Percentiles rank a stretch among this genome's conserved stretches.
Conservation (phyloP, 2,797 vertebrate species). For the Tarsius wallacei region DNA sequence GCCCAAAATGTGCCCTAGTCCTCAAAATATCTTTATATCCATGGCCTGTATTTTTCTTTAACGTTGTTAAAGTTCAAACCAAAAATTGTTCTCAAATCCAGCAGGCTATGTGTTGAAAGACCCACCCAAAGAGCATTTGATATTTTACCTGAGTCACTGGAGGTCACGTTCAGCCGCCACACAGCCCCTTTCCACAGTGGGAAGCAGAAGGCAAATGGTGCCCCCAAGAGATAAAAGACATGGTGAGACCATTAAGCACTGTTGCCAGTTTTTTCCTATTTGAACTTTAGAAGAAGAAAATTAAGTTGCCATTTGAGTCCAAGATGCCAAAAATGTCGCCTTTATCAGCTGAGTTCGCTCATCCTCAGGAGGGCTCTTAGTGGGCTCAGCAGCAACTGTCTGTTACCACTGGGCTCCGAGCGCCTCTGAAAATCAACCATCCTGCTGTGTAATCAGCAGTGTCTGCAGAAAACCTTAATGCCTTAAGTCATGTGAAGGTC, state of each 20-base stretch:
- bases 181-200: not conserved
- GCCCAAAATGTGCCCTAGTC: not conserved
- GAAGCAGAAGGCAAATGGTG: not conserved
- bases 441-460: conserved; percentile 78
- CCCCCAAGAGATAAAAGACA: not conserved
- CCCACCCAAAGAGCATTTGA: conserved; percentile 67
- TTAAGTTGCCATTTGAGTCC: conserved; percentile 48
- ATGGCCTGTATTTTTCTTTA: not conserved
- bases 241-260: conserved; percentile 58
- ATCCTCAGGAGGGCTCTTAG: conserved; percentile 66
- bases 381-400: conserved; percentile 27
- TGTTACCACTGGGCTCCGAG: not conserved
- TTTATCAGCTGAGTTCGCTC: conserved; percentile 72
- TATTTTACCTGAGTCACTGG: conserved; percentile 30
- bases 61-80: conserved; percentile 53
- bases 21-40: not conserved
- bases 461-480: conserved; percentile 81
- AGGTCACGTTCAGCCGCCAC: conserved; percentile 61
- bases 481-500: conserved; percentile 79
- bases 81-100: conserved; percentile 67
- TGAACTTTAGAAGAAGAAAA: conserved; percentile 70
- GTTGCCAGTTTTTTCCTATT: not conserved
- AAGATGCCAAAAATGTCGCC: conserved; percentile 71
- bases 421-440: conserved; percentile 76
- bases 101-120: conserved; percentile 25